Evolutionary conservation across 92 coral and sea anemone genomes (phyloP), one percentile per base, ranked within the genome.

Genomic region (Galaxea fascicularis): DNA sequence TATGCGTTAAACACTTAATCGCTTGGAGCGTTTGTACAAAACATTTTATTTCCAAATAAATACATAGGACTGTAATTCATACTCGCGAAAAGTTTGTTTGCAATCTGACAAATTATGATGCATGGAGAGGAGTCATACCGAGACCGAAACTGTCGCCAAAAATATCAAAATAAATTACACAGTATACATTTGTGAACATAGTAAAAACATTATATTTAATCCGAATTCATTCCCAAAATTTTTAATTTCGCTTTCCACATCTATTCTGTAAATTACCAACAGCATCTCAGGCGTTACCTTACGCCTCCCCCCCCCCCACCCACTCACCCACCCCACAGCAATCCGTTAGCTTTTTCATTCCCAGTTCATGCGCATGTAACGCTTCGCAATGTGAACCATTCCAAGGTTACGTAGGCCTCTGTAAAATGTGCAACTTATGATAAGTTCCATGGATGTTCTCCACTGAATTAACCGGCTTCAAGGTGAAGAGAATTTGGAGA

Each of bases 61-160:
- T 64, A 22, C 30, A 24, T 64, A 64, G 69, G 69, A 64, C 69
- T 64, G 12, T 24, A 27, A 64, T 64, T 64, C 69, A 64, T 64
- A 64, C 69, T 64, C 69, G 25, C 69, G 4, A 64, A 64, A 64
- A 64, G 69, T 64, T 64, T 64, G 69, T 64, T 64, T 64, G 30
- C 69, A 64, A 64, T 64, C 30, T 64, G 69, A 64, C 69, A 64
- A 22, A 64, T 53, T 53, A 53, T 53, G 59, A 53, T n/a, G 59
- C 59, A 53, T 53, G 59, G 16, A 53, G 59, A 53, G 59, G 18
- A 53, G 59, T 53, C 59, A 53, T 3, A 53, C 59, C 20, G 59
- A n/a, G 59, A 53, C 59, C 59, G 59, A 64, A 64, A 64, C 69
- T 64, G 69, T 64, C 69, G 41, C 69, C 69, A 64, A 64, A 64